phyloP scores from a whole-genome alignment of 2,888 invertebrate genomes.

The Amphimallon solstitiale region DNA sequence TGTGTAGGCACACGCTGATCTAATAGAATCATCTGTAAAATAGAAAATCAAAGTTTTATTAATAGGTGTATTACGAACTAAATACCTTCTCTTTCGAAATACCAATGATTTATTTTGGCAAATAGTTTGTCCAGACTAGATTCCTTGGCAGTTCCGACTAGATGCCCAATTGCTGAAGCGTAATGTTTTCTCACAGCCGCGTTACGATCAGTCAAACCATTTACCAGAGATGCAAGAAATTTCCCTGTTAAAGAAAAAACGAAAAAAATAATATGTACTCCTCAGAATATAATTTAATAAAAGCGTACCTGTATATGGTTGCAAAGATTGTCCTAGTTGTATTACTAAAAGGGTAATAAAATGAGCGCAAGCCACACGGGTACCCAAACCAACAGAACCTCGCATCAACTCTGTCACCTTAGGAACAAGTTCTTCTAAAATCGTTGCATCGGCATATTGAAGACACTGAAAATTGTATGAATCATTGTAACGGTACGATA shows the following conservation, averaged over 20 bases:
- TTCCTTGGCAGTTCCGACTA: slow-evolving; percentile 84
- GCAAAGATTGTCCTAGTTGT: slow-evolving; percentile 66
- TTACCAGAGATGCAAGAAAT: slow-evolving; percentile 72
- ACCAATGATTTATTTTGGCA: slow-evolving; percentile 71
- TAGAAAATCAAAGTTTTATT: slow-evolving; percentile 30
- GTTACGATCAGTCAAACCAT: slow-evolving; percentile 86
- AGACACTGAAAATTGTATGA: slow-evolving; percentile 64
- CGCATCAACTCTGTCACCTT: slow-evolving; percentile 84
- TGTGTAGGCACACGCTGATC: slow-evolving; percentile 78
- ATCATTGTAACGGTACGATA: neutral
- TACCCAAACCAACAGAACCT: slow-evolving; percentile 82
- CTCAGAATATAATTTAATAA: too few relatives aligned
- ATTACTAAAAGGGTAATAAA: slow-evolving; percentile 76
- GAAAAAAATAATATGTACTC: too few relatives aligned
- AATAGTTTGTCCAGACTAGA: slow-evolving; percentile 74
- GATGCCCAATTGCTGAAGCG: slow-evolving; percentile 84
- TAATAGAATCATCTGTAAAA: slow-evolving; percentile 75
- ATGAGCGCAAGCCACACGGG: slow-evolving; percentile 83
- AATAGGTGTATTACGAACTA: neutral
- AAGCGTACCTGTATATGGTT: slow-evolving; percentile 69
- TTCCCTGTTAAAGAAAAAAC: slow-evolving; percentile 60
- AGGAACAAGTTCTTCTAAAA: slow-evolving; percentile 83
- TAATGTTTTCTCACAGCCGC: slow-evolving; percentile 84
- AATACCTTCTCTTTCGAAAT: slow-evolving; percentile 74
- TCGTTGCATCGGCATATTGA: slow-evolving; percentile 79